These are phyloP conservation scores for Drosophila leontia DNA, from an alignment of 1,140 invertebrate genomes.

Conservation along the genomic window DNA sequence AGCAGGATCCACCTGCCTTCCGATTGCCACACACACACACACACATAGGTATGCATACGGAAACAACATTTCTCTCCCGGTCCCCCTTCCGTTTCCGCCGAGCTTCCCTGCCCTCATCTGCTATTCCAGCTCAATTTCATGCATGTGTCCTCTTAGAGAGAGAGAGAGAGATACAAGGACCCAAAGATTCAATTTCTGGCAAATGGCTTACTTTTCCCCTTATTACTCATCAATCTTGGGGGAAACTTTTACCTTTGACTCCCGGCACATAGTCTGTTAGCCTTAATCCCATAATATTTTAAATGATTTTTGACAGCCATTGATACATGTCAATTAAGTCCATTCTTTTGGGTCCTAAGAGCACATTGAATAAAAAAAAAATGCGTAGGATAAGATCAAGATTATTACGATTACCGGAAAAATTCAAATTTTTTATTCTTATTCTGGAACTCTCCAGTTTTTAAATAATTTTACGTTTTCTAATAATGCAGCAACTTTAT, in stretches of 20 bases:
- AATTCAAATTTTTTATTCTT: no score
- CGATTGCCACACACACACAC: conserved; percentile 37
- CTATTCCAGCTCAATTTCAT: conserved; percentile 40
- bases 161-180: neutral
- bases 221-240: neutral
- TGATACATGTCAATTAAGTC: neutral
- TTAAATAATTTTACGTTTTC: no score
- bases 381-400: no score
- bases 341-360: neutral
- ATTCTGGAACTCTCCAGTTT: no score
- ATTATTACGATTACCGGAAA: no score
- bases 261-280: neutral
- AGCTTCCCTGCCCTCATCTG: conserved; percentile 24
- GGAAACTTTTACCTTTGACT: neutral
- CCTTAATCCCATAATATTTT: neutral
- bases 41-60: neutral
- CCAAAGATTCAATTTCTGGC: neutral
- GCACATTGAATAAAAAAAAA: neutral
- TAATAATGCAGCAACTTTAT: no score
- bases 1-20: conserved; percentile 54
- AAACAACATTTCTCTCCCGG: conserved; percentile 22
- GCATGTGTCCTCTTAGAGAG: conserved; percentile 42
- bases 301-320: neutral
- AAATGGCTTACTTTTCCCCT: neutral
- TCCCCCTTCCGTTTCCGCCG: conserved; percentile 63